Evolutionary conservation across 2,113 vertebrate genomes (phyloP).

Genomic region (Pteropus alecto): DNA sequence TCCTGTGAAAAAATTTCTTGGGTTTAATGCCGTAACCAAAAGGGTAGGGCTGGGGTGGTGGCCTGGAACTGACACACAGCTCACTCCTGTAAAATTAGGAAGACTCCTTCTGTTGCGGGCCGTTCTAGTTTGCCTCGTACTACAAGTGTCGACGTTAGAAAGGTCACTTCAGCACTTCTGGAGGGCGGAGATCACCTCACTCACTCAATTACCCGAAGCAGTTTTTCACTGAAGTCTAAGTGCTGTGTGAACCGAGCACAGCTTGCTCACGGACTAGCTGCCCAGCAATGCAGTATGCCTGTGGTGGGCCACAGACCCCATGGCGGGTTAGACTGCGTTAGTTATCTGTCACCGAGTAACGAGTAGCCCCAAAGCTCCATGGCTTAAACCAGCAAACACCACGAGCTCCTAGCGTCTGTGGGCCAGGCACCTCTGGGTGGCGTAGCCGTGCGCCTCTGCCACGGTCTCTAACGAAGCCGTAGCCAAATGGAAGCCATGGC

Average conservation of each 20-base stretch:
- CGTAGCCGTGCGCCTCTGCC: background rate
- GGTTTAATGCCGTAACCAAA: background rate
- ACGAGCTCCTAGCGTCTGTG: background rate
- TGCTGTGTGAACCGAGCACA: background rate
- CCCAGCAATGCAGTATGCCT: background rate
- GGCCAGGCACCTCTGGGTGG: too few relatives aligned
- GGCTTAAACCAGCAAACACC: background rate
- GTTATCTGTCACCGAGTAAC: background rate
- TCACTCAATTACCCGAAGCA: background rate
- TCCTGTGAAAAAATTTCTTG: background rate
- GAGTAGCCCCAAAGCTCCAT: background rate
- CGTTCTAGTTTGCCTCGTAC: background rate
- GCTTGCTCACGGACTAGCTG: background rate
- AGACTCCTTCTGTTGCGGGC: background rate
- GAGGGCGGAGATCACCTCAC: background rate
- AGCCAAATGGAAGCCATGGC: background rate
- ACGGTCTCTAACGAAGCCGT: background rate
- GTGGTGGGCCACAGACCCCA: too few relatives aligned
- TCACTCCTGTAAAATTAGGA: background rate
- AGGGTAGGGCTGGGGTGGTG: background rate
- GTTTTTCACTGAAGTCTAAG: background rate
- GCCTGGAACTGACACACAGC: background rate
- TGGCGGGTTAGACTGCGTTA: background rate
- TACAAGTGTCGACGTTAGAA: background rate
- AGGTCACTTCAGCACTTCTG: background rate